Conservation (phyloP, 2,797 vertebrate genomes). For the Takifugu rubripes region DNA sequence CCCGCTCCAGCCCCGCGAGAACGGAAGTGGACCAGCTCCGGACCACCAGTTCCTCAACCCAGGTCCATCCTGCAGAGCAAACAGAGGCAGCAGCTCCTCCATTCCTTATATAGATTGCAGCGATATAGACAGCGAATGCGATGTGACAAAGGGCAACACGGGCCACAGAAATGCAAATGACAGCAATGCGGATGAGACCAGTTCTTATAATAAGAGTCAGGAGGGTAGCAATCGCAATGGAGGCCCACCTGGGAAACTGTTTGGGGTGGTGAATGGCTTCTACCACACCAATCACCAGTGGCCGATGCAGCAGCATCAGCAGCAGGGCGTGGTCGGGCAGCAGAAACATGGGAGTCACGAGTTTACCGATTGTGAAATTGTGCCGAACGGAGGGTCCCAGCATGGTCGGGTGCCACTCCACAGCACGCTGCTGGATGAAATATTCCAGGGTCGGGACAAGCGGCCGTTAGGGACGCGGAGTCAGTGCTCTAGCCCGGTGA, state of each 20-base stretch:
- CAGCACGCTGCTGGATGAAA: conserved; percentile 86
- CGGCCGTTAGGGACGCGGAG: conserved; percentile 75
- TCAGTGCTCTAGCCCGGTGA: conserved; percentile 81
- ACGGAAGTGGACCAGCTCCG: conserved; percentile 24
- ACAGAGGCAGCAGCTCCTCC: conserved; percentile 90
- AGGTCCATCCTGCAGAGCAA: conserved; percentile 95
- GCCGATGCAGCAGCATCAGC: conserved; percentile 56
- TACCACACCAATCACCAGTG: conserved; percentile 76
- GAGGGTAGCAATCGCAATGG: conserved; percentile 15
- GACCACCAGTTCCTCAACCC: conserved; percentile 81
- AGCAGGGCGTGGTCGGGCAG: conserved; percentile 39
- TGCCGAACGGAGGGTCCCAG: conserved; percentile 73
- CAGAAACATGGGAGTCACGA: conserved; percentile 70
- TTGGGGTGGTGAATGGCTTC: conserved; percentile 70
- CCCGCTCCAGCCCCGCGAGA: conserved; percentile 31
- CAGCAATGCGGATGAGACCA: conserved; percentile 82
- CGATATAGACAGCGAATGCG: conserved; percentile 94
- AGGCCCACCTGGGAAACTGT: conserved; percentile 44
- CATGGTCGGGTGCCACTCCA: conserved; percentile 79
- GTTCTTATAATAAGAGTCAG: conserved; percentile 51
- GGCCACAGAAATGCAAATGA: conserved; percentile 85
- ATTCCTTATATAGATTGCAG: conserved; percentile 98
- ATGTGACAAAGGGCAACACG: conserved; percentile 78
- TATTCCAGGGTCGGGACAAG: conserved; percentile 75
- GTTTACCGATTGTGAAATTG: conserved; percentile 72